Base-by-base conservation (phyloP, 2,113 vertebrate species). In the Coregonus clupeaformis region DNA sequence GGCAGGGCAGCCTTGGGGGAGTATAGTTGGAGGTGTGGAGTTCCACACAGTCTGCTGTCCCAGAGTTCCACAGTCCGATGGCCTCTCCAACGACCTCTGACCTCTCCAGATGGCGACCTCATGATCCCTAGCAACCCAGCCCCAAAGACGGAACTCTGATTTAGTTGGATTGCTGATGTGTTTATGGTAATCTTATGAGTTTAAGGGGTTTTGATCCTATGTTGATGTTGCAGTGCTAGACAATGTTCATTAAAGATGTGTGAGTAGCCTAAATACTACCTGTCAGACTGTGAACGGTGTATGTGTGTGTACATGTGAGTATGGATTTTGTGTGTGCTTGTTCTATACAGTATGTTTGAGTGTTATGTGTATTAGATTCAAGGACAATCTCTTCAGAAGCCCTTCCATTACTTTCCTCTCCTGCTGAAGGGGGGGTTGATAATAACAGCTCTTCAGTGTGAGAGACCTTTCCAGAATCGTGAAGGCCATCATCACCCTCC, bases 51-150 rank as follows among this genome's bases (percentile, higher is more conserved):
- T 80, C 71, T 84, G 80, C 62, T 45, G 3, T 63, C 72, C 73
- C 87, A 88, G 80, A 88, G 84, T 77, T 87, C 32, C 84, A 72
- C 75, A 77, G 77, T 85, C 83, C 80, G 79, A 74, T 83, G 68
- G 73, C 76, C 70, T 11, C 3, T 77, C 79, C 57, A 78, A 71
- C 67, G 75, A 89, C 85, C 88, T 84, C 68, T 88, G 84, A 88
- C 80, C 84, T 74, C 73, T 75, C 85, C 90, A 91, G 87, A 90
- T 90, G 88, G 87, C 77, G 76, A 80, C 84, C 83, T 64, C 71
- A 30, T 36, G 60, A 63, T 22, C 9, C 60, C 3, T 3, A 24
- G 22, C n/a, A 63, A 63, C 7, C 60, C 7, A 25, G 24, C 20
- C 9, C 18, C 18, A 22, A 63, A 22, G 24, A 12, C 20, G 12